These are phyloP conservation scores for Cynaeus angustus DNA, from an alignment of 2,888 invertebrate species.

Conservation along the genomic window DNA sequence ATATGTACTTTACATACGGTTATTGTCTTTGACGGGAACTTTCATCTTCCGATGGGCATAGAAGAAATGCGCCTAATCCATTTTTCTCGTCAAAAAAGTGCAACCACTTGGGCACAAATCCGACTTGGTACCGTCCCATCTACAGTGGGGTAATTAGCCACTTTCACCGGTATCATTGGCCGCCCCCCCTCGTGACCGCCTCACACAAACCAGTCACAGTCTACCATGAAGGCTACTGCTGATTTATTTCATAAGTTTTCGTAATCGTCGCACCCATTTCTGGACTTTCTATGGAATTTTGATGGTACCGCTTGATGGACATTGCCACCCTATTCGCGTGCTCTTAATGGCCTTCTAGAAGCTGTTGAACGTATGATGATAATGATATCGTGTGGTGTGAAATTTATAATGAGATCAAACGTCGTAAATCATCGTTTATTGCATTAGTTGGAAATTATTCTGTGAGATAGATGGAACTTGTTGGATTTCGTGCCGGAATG, in stretches of 20 bases:
- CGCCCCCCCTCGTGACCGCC: constrained; percentile 54
- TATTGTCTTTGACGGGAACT: constrained; percentile 23
- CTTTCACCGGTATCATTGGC: constrained; percentile 59
- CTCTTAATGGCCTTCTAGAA: constrained; percentile 12
- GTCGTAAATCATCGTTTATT: constrained; percentile 35
- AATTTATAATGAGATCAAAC: constrained; percentile 27
- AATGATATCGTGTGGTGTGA: constrained; percentile 36
- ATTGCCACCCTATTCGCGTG: constrained; percentile 10
- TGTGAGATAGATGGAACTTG: constrained; percentile 17
- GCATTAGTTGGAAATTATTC: constrained; percentile 30
- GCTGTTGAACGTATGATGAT: constrained; percentile 26
- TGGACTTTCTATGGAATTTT: not conserved
- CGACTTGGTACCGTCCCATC: constrained; percentile 9
- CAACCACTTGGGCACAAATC: constrained; percentile 31
- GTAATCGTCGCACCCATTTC: constrained; percentile 27
- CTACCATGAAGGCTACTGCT: constrained; percentile 30
- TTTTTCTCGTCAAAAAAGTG: too few relatives aligned
- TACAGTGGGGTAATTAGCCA: constrained; percentile 54
- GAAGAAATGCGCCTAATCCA: not conserved
- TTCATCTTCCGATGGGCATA: constrained; percentile 25
- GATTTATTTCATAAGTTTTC: constrained; percentile 43
- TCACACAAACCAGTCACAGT: constrained; percentile 43
- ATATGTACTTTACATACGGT: constrained; percentile 39
- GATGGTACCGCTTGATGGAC: too few relatives aligned
- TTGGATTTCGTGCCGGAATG: not conserved